Evolutionary conservation across 2,113 vertebrate genomes (phyloP).

Genomic region (Phalacrocorax carbo): DNA sequence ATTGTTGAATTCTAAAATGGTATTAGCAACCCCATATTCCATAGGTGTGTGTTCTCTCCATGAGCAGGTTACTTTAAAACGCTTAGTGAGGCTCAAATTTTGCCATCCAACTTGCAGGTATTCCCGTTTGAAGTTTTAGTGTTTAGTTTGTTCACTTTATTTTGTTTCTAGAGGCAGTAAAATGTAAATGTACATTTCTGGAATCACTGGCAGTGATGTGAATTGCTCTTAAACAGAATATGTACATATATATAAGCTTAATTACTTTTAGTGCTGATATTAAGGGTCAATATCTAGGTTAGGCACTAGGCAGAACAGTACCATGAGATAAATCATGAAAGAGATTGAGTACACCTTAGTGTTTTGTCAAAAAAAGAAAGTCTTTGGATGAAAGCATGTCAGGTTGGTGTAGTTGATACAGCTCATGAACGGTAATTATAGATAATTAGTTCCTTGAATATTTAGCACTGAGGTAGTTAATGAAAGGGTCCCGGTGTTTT

Average conservation of each 20-base stretch:
- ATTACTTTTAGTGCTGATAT: not conserved
- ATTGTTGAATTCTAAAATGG: not conserved
- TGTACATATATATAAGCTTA: not conserved
- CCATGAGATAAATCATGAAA: not conserved
- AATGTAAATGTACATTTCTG: not conserved
- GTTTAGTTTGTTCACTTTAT: not conserved
- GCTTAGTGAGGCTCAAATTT: not conserved
- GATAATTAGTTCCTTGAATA: not conserved
- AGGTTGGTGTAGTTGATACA: not conserved
- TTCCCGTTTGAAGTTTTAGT: not conserved
- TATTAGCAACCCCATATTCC: not conserved
- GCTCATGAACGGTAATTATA: not conserved
- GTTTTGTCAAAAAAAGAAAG: not conserved
- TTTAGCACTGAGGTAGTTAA: not conserved
- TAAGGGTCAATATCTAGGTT: not conserved
- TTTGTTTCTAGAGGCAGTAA: not conserved
- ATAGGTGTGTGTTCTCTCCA: rapidly evolving
- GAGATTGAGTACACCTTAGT: not conserved
- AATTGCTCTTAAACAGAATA: not conserved
- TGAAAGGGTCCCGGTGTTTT: not conserved
- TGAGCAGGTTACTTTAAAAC: not conserved
- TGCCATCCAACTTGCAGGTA: not conserved
- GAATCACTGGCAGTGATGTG: not conserved
- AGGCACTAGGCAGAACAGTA: not conserved
- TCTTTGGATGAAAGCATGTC: not conserved